A percentile compares a stretch with the other conserved stretches of the same genome.
These are phyloP conservation scores for Polypedilum vanderplanki DNA, from an alignment of 1,140 invertebrate genomes.

Conservation along the genomic window DNA sequence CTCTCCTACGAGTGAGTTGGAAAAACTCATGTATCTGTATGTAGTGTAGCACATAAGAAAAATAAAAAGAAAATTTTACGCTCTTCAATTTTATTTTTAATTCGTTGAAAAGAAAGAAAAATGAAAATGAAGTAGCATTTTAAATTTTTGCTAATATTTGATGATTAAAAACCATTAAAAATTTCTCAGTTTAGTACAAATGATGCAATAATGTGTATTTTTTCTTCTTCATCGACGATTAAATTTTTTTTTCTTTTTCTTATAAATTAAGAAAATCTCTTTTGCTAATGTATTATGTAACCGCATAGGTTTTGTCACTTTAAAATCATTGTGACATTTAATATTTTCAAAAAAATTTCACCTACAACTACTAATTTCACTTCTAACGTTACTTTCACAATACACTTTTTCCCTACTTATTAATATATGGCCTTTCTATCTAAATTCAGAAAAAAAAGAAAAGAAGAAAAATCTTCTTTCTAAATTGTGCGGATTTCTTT, in stretches of 20 bases:
- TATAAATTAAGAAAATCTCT: too few relatives aligned
- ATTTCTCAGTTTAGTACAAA: not conserved
- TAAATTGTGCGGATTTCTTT: not conserved
- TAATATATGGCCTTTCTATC: not conserved
- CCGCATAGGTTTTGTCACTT: not conserved
- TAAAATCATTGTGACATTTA: too few relatives aligned
- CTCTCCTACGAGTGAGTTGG: not conserved
- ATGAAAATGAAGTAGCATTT: not conserved
- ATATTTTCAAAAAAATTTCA: too few relatives aligned
- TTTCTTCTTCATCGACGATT: not conserved
- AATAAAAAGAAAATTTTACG: not conserved
- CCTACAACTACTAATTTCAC: too few relatives aligned
- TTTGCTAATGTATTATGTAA: not conserved
- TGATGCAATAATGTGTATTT: not conserved
- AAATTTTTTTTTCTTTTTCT: not conserved
- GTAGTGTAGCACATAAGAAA: not conserved
- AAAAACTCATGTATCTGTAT: too few relatives aligned
- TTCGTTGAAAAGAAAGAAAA: not conserved
- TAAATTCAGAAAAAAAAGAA: not conserved
- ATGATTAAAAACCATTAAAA: not conserved
- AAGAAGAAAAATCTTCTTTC: not conserved
- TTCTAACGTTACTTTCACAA: not conserved
- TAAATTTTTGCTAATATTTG: not conserved
- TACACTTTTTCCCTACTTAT: not conserved
- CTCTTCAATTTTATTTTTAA: constrained; percentile 13